Base-by-base conservation (phyloP, 2,797 vertebrate genomes). In the Gallinago stenura region DNA sequence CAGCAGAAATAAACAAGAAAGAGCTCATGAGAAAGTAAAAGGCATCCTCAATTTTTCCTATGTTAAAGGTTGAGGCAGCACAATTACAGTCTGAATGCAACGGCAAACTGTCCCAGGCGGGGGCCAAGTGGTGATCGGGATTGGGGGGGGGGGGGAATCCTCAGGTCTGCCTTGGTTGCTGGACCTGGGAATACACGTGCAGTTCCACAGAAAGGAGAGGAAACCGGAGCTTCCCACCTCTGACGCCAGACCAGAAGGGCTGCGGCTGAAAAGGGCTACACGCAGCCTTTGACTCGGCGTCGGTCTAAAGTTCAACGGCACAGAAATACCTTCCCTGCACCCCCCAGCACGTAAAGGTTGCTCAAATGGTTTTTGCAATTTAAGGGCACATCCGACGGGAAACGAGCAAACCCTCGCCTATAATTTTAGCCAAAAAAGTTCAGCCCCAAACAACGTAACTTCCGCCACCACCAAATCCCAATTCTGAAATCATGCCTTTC, bases 291-390 rank as follows among this genome's bases (percentile, higher is more conserved):
- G 78, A 51, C 51, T 79, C 68, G 37, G 57, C 2, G 1, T 2
- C 70, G 70, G 77, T 88, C 93, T 92, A 61, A 95, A 93, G 93
- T 91, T 90, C 86, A 93, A 86, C 5, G 85, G 87, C 70, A 76
- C 54, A 79, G 85, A 90, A 93, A 89, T 28, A 56, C 62, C 69
- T 53, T 53, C 72, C 90, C 85, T 75, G 69, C 57, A 25, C 45
- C 56, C 56, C 21, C 21, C 56, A 53, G 21, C 43, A 54, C 1
- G 7, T 8, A 39, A 65, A 72, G 50, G 35, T 18, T 70, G 83
- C 51, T 93, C 16, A 39, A 71, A 21, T 6, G 53, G 45, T 4
- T 65, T 83, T 41, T 56, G 37, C 33, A 16, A 25, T 61, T 71
- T 64, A 10, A 83, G 35, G 58, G 31, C 46, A 21, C 51, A 7